Percentiles rank a stretch among this genome's conserved stretches.
Conservation (phyloP, 2,797 vertebrate species). For the Sebastes trivittatus region DNA sequence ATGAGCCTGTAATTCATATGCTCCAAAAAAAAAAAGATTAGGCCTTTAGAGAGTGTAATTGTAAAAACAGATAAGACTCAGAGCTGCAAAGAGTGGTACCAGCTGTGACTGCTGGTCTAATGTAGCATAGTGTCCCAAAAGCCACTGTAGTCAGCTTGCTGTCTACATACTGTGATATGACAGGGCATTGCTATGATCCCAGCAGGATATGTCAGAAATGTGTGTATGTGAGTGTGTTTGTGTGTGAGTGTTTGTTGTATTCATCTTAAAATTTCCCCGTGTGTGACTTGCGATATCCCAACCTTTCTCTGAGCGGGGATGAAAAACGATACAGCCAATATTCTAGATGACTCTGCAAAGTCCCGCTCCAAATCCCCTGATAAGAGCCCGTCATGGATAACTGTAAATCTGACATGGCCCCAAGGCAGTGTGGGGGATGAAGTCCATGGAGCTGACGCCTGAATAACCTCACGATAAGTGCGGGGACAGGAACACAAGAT, state of each 20-base stretch:
- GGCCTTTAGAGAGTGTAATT: not conserved
- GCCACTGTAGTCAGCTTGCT: constrained; percentile 51
- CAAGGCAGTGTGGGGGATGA: constrained; percentile 74
- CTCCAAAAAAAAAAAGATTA: not conserved
- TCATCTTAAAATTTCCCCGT: constrained; percentile 38
- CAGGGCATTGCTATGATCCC: constrained; percentile 47
- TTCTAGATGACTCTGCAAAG: constrained; percentile 78
- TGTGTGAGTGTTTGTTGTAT: constrained; percentile 14
- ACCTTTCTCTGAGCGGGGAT: constrained; percentile 62
- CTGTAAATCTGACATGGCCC: constrained; percentile 78
- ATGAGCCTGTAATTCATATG: not conserved
- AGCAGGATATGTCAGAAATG: constrained; percentile 40
- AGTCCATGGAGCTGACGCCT: constrained; percentile 60
- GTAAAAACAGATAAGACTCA: not conserved
- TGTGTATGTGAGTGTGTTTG: not conserved
- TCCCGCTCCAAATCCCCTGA: constrained; percentile 72
- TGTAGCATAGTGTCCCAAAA: constrained; percentile 53
- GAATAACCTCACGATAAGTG: constrained; percentile 65
- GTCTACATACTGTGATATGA: constrained; percentile 38
- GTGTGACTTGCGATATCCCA: constrained; percentile 56
- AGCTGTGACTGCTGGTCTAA: constrained; percentile 44
- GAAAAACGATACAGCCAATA: constrained; percentile 64
- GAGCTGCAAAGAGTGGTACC: constrained; percentile 3
- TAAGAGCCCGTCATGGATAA: constrained; percentile 74
- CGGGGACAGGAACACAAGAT: constrained; percentile 53